Evolutionary conservation across 2,797 vertebrate genomes (phyloP), one percentile per base, ranked within the genome.

Genomic region (Todus mexicanus): DNA sequence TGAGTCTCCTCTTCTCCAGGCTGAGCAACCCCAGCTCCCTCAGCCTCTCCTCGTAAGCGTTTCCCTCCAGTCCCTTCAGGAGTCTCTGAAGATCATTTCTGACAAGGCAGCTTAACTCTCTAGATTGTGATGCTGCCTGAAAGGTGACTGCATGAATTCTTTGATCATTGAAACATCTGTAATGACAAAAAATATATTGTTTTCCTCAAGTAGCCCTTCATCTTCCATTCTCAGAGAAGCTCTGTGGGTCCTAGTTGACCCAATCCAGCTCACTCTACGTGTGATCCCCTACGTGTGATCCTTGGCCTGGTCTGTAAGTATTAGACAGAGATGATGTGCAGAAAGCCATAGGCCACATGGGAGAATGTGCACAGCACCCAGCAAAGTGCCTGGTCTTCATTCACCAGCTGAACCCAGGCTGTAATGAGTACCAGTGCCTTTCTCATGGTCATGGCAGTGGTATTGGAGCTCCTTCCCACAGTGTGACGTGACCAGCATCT

Each of bases 331-430:
- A 33, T 5, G 45, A 18, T 3, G 13, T 12, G 13, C 56, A 45
- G 25, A 21, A 27, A 10, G 4, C 16, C n/a, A 2, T 1, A 26
- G 40, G 27, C 12, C 35, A 7, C n/a, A 1, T 0, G 0, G 53
- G 22, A 22, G 57, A 17, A 18, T 8, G 31, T 1, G 1, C 1
- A 2, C 25, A 74, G 48, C 42, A 47, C 45, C 26, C 26, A 20
- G n/a, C 3, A 16, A 45, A 59, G 37, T 8, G 4, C n/a, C 71
- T 66, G 60, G 26, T 56, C 42, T 6, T 20, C 15, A 0, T 10
- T 27, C n/a, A 22, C 5, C 57, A 38, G 50, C 85, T 42, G 42
- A 29, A 3, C 2, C 0, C 0, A 37, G 35, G 23, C n/a, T 13
- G 11, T 15, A 71, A 5, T 8, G 50, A 61, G 40, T 9, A 15